phyloP scores from a whole-genome alignment of 2,888 invertebrate genomes.

The Liopterus haemorrhoidalis region DNA sequence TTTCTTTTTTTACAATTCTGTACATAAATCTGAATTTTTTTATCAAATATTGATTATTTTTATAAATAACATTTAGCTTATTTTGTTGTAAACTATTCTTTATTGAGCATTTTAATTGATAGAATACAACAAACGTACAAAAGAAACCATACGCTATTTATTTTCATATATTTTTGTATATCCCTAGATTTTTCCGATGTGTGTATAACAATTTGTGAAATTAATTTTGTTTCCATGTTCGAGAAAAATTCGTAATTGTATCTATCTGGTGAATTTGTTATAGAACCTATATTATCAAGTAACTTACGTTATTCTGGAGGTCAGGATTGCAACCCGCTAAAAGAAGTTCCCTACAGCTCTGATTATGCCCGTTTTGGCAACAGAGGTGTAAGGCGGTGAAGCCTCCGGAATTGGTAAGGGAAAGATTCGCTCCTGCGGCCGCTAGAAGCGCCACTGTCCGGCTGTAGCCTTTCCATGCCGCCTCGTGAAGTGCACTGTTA shows the following conservation, averaged over 20 bases:
- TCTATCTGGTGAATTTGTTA: neutral
- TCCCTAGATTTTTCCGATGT: no score
- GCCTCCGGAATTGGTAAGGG: conserved; percentile 73
- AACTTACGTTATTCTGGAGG: conserved; percentile 78
- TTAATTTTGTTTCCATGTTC: neutral
- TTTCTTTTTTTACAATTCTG: no score
- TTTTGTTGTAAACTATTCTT: no score
- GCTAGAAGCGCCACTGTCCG: conserved; percentile 71
- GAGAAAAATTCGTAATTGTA: neutral
- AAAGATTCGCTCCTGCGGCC: conserved; percentile 58
- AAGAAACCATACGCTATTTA: no score
- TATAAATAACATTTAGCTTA: no score
- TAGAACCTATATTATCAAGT: neutral
- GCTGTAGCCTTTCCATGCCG: conserved; percentile 92
- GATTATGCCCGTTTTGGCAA: conserved; percentile 95
- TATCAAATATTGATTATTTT: no score
- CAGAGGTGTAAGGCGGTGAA: conserved; percentile 92
- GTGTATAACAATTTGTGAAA: no score
- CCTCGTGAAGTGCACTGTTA: conserved; percentile 90
- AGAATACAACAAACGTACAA: no score
- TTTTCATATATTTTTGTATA: no score
- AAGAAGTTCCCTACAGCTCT: conserved; percentile 81
- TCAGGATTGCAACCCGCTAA: conserved; percentile 83
- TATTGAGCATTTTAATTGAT: no score
- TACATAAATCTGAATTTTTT: no score